Evolutionary conservation across 2,888 invertebrate species (phyloP).

Genomic region (Drosophila kambysellisi): DNA sequence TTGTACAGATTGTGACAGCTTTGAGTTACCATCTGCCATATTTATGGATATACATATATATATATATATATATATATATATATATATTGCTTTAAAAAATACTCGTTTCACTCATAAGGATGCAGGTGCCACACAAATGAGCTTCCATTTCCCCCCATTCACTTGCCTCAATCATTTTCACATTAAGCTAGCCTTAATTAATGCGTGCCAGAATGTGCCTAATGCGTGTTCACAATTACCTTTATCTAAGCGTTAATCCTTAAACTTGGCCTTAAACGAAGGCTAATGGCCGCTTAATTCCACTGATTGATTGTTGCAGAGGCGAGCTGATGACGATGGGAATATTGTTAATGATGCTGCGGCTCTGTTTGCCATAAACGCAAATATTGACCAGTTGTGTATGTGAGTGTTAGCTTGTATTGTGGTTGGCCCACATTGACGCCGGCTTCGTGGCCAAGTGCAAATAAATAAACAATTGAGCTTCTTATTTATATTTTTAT

Average conservation of each 20-base stretch:
- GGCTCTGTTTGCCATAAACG: slow-evolving; percentile 29
- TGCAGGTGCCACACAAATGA: not conserved
- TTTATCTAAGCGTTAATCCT: slow-evolving; percentile 44
- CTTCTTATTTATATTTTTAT: slow-evolving; percentile 11
- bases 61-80: too few species aligned
- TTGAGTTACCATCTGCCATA: too few species aligned
- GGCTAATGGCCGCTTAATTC: slow-evolving; percentile 33
- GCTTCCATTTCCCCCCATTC: not conserved
- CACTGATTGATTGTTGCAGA: slow-evolving; percentile 27
- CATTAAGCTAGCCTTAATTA: slow-evolving; percentile 38
- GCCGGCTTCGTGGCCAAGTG: slow-evolving; percentile 42
- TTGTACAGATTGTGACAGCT: not conserved
- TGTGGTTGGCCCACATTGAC: slow-evolving; percentile 53
- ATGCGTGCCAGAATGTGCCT: slow-evolving; percentile 22
- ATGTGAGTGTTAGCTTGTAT: slow-evolving; percentile 24
- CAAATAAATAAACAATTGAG: slow-evolving; percentile 50
- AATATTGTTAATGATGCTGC: slow-evolving; percentile 34
- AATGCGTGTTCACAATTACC: slow-evolving; percentile 48
- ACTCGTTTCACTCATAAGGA: not conserved
- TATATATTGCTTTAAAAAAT: not conserved
- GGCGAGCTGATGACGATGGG: not conserved
- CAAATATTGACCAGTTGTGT: slow-evolving; percentile 53
- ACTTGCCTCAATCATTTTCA: slow-evolving; percentile 28
- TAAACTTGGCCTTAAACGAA: slow-evolving; percentile 28
- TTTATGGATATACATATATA: too few species aligned